These are phyloP conservation scores for Notechis scutatus DNA, from an alignment of 2,113 vertebrate genomes.

Conservation along the genomic window DNA sequence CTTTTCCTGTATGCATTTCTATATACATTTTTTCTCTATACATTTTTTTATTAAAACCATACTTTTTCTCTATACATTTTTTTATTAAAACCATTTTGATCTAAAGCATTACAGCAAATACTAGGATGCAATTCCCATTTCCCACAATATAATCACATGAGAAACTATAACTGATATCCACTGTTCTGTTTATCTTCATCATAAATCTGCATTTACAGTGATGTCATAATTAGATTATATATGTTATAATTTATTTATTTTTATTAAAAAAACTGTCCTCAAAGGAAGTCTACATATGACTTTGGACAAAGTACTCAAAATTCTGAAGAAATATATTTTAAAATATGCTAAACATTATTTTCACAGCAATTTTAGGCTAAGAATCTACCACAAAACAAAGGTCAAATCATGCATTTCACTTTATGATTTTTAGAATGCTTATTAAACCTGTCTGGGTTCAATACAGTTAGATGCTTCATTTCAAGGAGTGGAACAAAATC, in stretches of 20 bases:
- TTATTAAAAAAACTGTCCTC: constrained; percentile 48
- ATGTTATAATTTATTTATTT: constrained; percentile 27
- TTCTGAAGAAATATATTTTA: background rate
- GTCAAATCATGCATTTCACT: background rate
- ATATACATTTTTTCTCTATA: background rate
- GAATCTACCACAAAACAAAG: background rate
- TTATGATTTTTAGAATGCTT: background rate
- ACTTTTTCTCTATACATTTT: no score
- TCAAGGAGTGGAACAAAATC: background rate
- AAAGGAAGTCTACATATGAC: constrained; percentile 1
- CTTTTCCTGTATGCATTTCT: constrained; percentile 30
- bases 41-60: constrained; percentile 46
- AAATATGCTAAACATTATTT: background rate
- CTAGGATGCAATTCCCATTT: constrained; percentile 33
- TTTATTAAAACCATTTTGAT: constrained; percentile 37
- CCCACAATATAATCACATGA: constrained; percentile 24
- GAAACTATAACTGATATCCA: constrained; percentile 34
- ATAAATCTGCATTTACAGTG: constrained; percentile 18
- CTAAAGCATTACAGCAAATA: constrained; percentile 44
- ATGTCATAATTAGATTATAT: constrained; percentile 25
- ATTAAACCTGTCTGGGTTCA: background rate
- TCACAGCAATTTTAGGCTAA: background rate
- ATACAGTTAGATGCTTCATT: background rate
- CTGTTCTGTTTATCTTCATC: constrained; percentile 40
- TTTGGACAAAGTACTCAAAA: constrained; percentile 24